These are phyloP conservation scores for Lepilemur ruficaudatus DNA, from an alignment of 2,797 vertebrate species.

Conservation along the genomic window DNA sequence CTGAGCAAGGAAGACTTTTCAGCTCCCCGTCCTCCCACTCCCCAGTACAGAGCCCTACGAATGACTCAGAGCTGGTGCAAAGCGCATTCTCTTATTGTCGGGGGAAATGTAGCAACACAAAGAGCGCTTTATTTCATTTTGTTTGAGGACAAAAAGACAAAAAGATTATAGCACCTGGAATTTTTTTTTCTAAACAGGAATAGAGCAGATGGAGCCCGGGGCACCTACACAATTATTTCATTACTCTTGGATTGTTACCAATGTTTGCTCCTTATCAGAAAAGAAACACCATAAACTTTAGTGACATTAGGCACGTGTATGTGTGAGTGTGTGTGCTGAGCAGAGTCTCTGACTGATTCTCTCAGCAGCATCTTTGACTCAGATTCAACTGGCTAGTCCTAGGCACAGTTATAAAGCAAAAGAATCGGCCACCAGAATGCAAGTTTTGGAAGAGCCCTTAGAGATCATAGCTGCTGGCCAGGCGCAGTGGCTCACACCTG, in stretches of 20 bases:
- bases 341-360: background rate
- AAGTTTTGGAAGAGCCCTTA: background rate
- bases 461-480: background rate
- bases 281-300: background rate
- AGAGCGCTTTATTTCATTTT: background rate
- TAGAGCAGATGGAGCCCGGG: constrained; percentile 56
- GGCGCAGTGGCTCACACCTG: background rate
- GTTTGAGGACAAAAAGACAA: background rate
- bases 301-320: background rate
- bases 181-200: background rate
- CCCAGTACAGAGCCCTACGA: background rate
- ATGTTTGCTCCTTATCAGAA: constrained; percentile 51
- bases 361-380: background rate
- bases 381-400: background rate
- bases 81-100: background rate
- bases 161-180: background rate
- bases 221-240: constrained; percentile 41
- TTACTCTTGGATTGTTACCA: constrained; percentile 21
- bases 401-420: background rate
- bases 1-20: background rate
- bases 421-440: background rate
- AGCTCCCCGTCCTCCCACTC: background rate
- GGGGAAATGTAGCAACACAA: background rate
- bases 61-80: background rate
- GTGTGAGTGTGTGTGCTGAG: background rate